A percentile compares a stretch with the other conserved stretches of the same genome.
Evolutionary conservation across 2,888 invertebrate genomes (phyloP).

Genomic region (Lagria hirta): DNA sequence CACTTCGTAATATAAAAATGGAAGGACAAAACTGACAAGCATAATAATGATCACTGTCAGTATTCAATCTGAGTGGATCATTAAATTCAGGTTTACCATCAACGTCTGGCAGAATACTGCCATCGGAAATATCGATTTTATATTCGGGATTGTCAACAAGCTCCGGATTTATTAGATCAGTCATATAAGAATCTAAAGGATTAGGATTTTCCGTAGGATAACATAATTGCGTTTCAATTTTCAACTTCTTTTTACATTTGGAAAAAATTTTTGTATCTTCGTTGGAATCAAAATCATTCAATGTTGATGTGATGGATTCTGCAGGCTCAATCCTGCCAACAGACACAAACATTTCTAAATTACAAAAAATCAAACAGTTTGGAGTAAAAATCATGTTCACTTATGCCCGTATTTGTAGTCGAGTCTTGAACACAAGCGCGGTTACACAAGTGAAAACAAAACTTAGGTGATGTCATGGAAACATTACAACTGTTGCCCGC

Average conservation of each 20-base stretch:
- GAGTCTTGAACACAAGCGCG: too few relatives aligned
- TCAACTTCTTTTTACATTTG: slow-evolving; percentile 20
- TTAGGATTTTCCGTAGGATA: slow-evolving; percentile 6
- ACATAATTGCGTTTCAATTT: slow-evolving; percentile 15
- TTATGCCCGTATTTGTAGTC: too few relatives aligned
- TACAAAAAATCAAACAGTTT: too few relatives aligned
- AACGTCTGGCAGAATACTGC: slow-evolving; percentile 6
- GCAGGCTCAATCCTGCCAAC: slow-evolving; percentile 25
- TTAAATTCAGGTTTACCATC: slow-evolving; percentile 6
- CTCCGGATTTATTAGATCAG: slow-evolving; percentile 18
- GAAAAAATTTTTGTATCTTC: slow-evolving; percentile 13
- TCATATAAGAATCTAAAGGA: slow-evolving; percentile 15
- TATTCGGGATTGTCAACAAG: slow-evolving; percentile 18
- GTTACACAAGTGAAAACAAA: too few relatives aligned
- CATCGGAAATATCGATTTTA: slow-evolving; percentile 20
- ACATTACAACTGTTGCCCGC: too few relatives aligned
- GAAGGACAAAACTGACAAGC: slow-evolving; percentile 44
- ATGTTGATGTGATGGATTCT: slow-evolving; percentile 38
- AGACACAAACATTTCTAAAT: too few relatives aligned
- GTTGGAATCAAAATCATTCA: slow-evolving; percentile 39
- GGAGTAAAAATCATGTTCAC: too few relatives aligned
- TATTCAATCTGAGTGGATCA: slow-evolving; percentile 3
- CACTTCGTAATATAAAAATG: slow-evolving; percentile 40
- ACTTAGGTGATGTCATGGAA: too few relatives aligned
- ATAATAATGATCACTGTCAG: slow-evolving; percentile 22